Conservation (phyloP, 1,140 invertebrate genomes). For the Hyphantria cunea region DNA sequence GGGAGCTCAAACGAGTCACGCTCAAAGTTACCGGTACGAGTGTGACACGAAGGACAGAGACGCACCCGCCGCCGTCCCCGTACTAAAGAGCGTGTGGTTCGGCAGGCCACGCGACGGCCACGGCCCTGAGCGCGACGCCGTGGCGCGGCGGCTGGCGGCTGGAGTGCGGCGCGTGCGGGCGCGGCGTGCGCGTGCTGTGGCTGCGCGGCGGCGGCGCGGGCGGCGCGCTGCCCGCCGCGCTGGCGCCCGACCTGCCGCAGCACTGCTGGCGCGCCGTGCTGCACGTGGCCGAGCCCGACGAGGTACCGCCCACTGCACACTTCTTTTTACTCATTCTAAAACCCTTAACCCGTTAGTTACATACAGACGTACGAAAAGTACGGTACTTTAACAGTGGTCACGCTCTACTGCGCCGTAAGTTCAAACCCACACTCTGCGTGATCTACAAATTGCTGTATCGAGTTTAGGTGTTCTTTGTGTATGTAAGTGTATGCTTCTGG, state of each 20-base stretch:
- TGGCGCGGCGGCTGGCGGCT: slow-evolving; percentile 67
- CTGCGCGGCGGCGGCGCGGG: slow-evolving; percentile 42
- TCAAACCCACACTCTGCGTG: no score
- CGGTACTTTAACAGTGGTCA: no score
- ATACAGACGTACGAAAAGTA: no score
- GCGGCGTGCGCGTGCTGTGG: slow-evolving; percentile 58
- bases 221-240: slow-evolving; percentile 40
- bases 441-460: no score
- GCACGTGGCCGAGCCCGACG: slow-evolving; percentile 56
- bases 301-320: slow-evolving; percentile 17
- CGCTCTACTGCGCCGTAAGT: no score
- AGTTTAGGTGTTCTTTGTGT: no score
- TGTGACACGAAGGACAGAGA: not conserved
- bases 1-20: slow-evolving; percentile 69
- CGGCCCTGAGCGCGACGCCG: slow-evolving; percentile 49
- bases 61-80: no score
- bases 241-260: slow-evolving; percentile 52
- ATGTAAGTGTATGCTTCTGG: no score
- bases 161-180: slow-evolving; percentile 66
- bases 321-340: no score
- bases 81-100: no score
- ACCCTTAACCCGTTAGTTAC: no score
- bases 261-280: slow-evolving; percentile 63
- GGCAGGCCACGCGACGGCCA: slow-evolving; percentile 62
- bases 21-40: slow-evolving; percentile 64